phyloP scores from a whole-genome alignment of 2,888 invertebrate species.

The Candidula unifasciata region DNA sequence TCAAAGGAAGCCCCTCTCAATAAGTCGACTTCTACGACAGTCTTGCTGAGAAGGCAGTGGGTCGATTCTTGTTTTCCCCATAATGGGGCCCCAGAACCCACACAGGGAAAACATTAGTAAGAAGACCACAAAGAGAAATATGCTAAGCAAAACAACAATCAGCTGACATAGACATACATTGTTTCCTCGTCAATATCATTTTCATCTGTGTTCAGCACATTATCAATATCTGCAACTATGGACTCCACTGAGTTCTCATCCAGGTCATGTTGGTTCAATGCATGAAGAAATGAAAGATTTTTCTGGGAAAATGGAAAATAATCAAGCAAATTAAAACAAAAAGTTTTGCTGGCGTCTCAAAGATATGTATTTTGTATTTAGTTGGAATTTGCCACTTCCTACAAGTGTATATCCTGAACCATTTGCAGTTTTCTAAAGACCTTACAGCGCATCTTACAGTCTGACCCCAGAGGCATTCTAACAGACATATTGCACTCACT shows the following conservation, averaged over 20 bases:
- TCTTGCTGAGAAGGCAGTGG: too few relatives aligned
- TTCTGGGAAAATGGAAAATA: background rate
- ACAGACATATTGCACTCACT: too few relatives aligned
- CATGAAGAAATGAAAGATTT: conserved; percentile 49
- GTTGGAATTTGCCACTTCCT: background rate
- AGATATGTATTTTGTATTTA: background rate
- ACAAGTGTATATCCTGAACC: background rate
- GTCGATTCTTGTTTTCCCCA: too few relatives aligned
- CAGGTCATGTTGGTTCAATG: conserved; percentile 61
- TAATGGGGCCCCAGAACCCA: too few relatives aligned
- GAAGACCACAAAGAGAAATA: background rate
- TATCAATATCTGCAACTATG: conserved; percentile 42
- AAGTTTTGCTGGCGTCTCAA: background rate
- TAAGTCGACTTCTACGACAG: too few relatives aligned
- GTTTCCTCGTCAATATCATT: conserved; percentile 92
- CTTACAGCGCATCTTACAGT: too few relatives aligned
- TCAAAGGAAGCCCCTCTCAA: too few relatives aligned
- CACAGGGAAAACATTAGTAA: background rate
- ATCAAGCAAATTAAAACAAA: too few relatives aligned
- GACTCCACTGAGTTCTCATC: conserved; percentile 59
- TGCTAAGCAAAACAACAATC: background rate
- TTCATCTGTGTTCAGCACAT: conserved; percentile 81
- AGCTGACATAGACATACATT: conserved; percentile 79
- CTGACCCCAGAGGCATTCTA: too few relatives aligned
- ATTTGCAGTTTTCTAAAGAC: background rate